Evolutionary conservation across 2,888 invertebrate genomes (phyloP), one percentile per base, ranked within the genome.

Genomic region (Sphaerophoria rueppellii): DNA sequence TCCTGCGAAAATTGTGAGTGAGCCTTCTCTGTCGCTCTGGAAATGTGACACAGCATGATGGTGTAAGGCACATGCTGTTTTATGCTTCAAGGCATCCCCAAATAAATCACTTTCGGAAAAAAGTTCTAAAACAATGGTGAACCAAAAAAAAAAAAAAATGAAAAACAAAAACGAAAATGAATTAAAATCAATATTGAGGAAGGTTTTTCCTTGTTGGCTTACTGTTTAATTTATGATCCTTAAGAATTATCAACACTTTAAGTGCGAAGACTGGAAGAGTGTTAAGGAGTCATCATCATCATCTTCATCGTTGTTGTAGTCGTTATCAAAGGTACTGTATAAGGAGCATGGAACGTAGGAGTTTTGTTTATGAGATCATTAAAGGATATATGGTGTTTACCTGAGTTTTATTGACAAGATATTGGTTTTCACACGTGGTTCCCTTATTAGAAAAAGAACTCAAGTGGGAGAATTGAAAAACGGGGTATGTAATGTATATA

Each of bases 141-240:
- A 58, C 58, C 40, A 16, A 58, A 60, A 11, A 40, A 6, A 40
- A 6, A 40, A 6, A 58, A 2, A 58, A 58, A 40, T 40, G 37
- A 58, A 6, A 14, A 1, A 12, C 11, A 61, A 24, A 11, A 40
- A 58, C 40, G 3, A 46, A 14, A 61, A 61, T 61, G 50, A 65
- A 65, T 65, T 16, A 65, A 63, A 65, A 65, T 65, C 65, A 65
- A 52, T 65, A 52, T 65, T 65, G 52, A 52, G 52, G 37, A 65
- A 52, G 52, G 65, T 52, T 65, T 24, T 24, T 65, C 52, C 37
- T 48, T 52, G 50, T 52, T 65, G 65, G 65, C 65, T 48, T 65
- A 52, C 65, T 65, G 52, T 65, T 65, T 52, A 52, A 65, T 65
- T 65, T 65, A 65, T 65, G 65, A 65, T 65, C 65, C 65, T 65